These are phyloP conservation scores for Lepidostoma basale DNA, from an alignment of 1,140 invertebrate species.

Conservation along the genomic window DNA sequence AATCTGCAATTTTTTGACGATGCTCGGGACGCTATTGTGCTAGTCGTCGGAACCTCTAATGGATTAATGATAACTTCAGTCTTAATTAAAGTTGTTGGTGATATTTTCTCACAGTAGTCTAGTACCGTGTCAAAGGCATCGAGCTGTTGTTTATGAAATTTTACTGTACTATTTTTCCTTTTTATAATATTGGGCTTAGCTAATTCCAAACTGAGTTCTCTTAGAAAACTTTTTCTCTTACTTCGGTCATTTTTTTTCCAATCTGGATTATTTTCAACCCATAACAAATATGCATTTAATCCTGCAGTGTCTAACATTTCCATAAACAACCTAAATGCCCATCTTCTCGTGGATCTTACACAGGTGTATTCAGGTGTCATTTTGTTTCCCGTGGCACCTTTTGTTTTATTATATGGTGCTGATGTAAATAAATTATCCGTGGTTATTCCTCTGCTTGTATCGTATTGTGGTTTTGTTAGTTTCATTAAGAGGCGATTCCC, in stretches of 20 bases:
- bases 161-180: background rate
- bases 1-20: background rate
- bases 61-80: background rate
- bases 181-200: conserved; percentile 3
- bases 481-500: background rate
- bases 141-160: conserved; percentile 15
- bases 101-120: background rate
- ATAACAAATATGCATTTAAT: conserved; percentile 9
- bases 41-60: background rate
- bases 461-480: background rate
- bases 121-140: background rate
- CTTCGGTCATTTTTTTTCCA: conserved; percentile 14
- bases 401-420: background rate
- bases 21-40: background rate
- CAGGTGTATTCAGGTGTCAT: background rate
- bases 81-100: background rate
- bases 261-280: background rate
- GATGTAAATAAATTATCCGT: conserved; percentile 6
- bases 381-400: conserved; percentile 3
- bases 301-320: background rate
- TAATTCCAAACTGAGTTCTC: background rate
- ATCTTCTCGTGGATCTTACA: conserved; percentile 9
- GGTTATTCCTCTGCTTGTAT: background rate
- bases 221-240: background rate
- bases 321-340: background rate